These are phyloP conservation scores for Hippotragus niger DNA, from an alignment of 2,113 vertebrate genomes.

Conservation along the genomic window DNA sequence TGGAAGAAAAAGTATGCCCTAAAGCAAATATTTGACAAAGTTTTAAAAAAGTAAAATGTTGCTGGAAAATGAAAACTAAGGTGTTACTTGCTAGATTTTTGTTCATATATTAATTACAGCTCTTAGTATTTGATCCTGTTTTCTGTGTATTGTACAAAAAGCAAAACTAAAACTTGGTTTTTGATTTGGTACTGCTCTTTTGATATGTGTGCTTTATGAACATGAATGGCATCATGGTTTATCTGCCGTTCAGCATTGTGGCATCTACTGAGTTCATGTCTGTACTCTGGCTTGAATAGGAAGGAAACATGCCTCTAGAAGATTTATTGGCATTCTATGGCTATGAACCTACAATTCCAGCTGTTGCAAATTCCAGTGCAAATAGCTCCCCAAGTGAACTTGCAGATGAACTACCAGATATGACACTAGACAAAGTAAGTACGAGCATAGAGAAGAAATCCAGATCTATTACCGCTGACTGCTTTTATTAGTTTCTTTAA, in stretches of 20 bases:
- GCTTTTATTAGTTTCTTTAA: neutral
- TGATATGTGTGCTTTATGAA: neutral
- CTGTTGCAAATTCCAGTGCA: conserved; percentile 88
- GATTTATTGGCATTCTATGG: conserved; percentile 97
- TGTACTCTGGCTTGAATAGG: conserved; percentile 81
- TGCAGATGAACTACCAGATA: conserved; percentile 96
- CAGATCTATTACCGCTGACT: neutral
- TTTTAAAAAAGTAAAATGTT: neutral
- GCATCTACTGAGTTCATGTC: neutral
- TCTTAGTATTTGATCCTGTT: neutral
- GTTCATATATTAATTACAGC: neutral
- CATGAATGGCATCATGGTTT: neutral
- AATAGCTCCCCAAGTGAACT: conserved; percentile 96
- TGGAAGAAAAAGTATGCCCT: neutral
- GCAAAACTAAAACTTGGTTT: neutral
- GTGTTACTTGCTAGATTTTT: neutral
- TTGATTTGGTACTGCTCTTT: neutral
- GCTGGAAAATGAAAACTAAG: neutral
- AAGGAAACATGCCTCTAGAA: conserved; percentile 97
- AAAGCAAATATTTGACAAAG: neutral
- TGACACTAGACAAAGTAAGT: conserved; percentile 98
- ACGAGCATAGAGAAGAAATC: neutral
- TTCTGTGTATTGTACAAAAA: neutral
- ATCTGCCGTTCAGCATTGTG: neutral
- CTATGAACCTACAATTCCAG: conserved; percentile 89